Evolutionary conservation across 1,140 invertebrate species (phyloP).

Genomic region (Daktulosphaira vitifoliae): DNA sequence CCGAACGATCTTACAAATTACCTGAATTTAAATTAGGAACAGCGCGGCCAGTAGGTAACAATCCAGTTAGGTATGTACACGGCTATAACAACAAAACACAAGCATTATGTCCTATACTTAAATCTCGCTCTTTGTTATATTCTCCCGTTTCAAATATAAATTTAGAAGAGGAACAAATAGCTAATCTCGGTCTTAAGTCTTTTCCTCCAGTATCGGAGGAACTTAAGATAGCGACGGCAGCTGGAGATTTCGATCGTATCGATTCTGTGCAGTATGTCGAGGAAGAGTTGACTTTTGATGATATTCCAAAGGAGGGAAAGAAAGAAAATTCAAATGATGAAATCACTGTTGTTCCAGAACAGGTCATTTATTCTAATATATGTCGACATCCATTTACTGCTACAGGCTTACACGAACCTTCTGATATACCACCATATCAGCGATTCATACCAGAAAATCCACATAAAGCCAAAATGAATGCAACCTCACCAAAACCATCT

Average conservation of each 20-base stretch:
- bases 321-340: not conserved
- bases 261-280: not conserved
- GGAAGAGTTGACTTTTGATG: slow-evolving; percentile 4
- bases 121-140: not conserved
- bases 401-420: slow-evolving; percentile 38
- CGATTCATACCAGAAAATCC: slow-evolving; percentile 39
- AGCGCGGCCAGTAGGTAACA: not conserved
- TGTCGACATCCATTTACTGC: slow-evolving; percentile 34
- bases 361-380: not conserved
- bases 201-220: slow-evolving; percentile 45
- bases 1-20: slow-evolving; percentile 52
- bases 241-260: slow-evolving; percentile 8
- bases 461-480: not conserved
- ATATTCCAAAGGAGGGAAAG: not conserved
- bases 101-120: not conserved
- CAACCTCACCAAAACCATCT: not conserved
- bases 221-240: slow-evolving; percentile 38
- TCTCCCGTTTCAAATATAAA: not conserved
- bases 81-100: slow-evolving; percentile 13
- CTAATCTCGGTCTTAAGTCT: slow-evolving; percentile 34
- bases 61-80: slow-evolving; percentile 23
- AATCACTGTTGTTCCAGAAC: not conserved
- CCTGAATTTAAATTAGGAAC: not conserved
- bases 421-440: slow-evolving; percentile 51
- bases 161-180: not conserved